Base-by-base conservation (phyloP, 2,113 vertebrate genomes). In the Anarrhichthys ocellatus region DNA sequence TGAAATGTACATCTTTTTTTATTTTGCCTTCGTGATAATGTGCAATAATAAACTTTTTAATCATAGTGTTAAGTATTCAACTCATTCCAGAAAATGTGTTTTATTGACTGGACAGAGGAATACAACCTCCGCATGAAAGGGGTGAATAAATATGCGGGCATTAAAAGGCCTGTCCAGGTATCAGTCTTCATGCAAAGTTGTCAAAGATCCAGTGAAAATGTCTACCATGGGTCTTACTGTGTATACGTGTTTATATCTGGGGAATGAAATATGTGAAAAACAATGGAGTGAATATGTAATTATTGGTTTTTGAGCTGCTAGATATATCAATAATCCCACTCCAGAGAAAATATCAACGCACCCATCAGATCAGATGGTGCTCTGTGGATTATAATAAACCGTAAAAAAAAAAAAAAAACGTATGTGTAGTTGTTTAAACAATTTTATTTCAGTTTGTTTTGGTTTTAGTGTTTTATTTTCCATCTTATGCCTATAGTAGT, bases 21-120 rank as follows among this genome's bases (percentile, higher is more conserved):
- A 92, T 61, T 92, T 93, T 92, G 93, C 93, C 93, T 93, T 93
- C 14, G 91, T 94, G 90, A 92, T 91, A 85, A 94, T 91, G 93
- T 94, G 93, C 93, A 94, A 94, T 94, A 93, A 93, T 84, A 85
- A 90, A 91, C 89, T 92, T 83, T 86, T 80, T 80, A 84, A 78
- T 90, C 86, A 83, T 90, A 85, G 86, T 91, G 91, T 90, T 86
- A 89, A 85, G 87, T 93, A 90, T 84, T 87, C 66, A 48, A 59
- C 72, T 90, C 83, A 84, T 88, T 81, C 81, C 83, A 76, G 75
- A 86, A 83, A 82, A 70, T n/a, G 71, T 83, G 83, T 85, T 90
- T 80, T 36, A 72, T 82, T 38, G 81, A 79, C 17, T 66, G 80
- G 80, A 85, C 74, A 83, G 73, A 84, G 66, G 61, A 82, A 72